Evolutionary conservation across 2,888 invertebrate genomes (phyloP).

Genomic region (Fissipunctia ypsillon): DNA sequence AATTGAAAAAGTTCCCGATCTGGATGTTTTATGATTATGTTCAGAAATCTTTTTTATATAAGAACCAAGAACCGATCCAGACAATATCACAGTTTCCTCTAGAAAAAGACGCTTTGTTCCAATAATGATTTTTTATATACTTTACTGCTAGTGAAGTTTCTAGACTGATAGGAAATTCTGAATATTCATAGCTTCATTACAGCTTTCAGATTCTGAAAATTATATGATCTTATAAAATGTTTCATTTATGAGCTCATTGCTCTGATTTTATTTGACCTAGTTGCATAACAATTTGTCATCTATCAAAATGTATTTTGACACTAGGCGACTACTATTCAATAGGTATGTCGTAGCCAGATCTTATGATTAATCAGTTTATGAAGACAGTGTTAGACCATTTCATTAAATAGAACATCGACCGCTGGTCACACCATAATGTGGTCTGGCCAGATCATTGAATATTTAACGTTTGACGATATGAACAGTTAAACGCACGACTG

Average conservation of each 20-base stretch:
- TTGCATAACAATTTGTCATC: neutral
- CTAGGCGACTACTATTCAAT: neutral
- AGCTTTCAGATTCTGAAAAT: conserved; percentile 36
- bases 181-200: conserved; percentile 63
- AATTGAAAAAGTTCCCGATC: conserved; percentile 26
- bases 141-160: conserved; percentile 43
- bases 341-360: too few species aligned
- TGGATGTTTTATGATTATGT: conserved; percentile 21
- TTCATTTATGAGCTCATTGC: conserved; percentile 27
- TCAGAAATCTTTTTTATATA: conserved; percentile 18
- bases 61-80: conserved; percentile 12
- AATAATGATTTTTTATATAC: conserved; percentile 40
- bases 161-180: conserved; percentile 52
- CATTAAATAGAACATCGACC: too few species aligned
- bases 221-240: conserved; percentile 43
- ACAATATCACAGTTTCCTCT: conserved; percentile 6
- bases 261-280: conserved; percentile 14
- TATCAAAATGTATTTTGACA: neutral
- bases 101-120: conserved; percentile 28
- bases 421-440: too few species aligned
- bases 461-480: too few species aligned
- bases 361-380: too few species aligned
- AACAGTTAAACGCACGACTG: too few species aligned
- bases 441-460: too few species aligned
- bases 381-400: too few species aligned